A percentile compares a stretch with the other conserved stretches of the same genome.
Evolutionary conservation across 2,113 vertebrate genomes (phyloP).

Genomic region (Nibea coibor): DNA sequence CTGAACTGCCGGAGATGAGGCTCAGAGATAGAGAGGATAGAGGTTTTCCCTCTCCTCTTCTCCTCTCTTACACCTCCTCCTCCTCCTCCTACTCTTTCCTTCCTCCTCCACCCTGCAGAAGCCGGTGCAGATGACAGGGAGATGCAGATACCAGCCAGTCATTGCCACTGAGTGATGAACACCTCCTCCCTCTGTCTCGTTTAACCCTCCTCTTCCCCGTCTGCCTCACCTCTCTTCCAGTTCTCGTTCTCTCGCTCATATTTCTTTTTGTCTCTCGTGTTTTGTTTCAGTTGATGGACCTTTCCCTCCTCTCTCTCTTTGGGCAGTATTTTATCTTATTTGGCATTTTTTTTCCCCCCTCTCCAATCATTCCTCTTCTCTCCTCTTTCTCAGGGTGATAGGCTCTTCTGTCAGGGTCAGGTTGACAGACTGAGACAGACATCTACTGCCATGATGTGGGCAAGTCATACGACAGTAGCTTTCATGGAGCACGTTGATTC

Average conservation of each 20-base stretch:
- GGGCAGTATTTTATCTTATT: constrained; percentile 49
- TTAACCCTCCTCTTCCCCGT: constrained; percentile 27
- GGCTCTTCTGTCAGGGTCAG: constrained; percentile 45
- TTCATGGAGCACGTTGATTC: constrained; percentile 30
- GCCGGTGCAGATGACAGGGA: constrained; percentile 69
- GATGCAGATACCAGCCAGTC: constrained; percentile 75
- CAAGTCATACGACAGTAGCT: constrained; percentile 44
- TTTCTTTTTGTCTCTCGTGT: constrained; percentile 43
- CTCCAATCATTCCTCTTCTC: constrained; percentile 27
- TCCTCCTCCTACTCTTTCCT: constrained; percentile 38
- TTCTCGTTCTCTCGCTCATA: constrained; percentile 29
- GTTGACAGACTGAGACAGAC: constrained; percentile 46
- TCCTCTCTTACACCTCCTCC: constrained; percentile 45
- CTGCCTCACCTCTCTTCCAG: constrained; percentile 13
- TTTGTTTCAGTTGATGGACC: constrained; percentile 32
- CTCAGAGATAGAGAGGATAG: constrained; percentile 76
- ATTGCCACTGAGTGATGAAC: constrained; percentile 72
- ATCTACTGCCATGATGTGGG: constrained; percentile 53
- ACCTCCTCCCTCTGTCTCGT: constrained; percentile 52
- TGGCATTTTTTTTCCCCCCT: constrained; percentile 12
- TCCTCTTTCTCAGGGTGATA: constrained; percentile 26
- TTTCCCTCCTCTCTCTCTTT: constrained; percentile 25
- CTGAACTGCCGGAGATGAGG: constrained; percentile 79
- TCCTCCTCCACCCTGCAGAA: constrained; percentile 63
- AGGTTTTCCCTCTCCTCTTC: constrained; percentile 68